A percentile compares a stretch with the other conserved stretches of the same genome.
phyloP scores from a whole-genome alignment of 2,888 invertebrate genomes.

The Dicycla oo region DNA sequence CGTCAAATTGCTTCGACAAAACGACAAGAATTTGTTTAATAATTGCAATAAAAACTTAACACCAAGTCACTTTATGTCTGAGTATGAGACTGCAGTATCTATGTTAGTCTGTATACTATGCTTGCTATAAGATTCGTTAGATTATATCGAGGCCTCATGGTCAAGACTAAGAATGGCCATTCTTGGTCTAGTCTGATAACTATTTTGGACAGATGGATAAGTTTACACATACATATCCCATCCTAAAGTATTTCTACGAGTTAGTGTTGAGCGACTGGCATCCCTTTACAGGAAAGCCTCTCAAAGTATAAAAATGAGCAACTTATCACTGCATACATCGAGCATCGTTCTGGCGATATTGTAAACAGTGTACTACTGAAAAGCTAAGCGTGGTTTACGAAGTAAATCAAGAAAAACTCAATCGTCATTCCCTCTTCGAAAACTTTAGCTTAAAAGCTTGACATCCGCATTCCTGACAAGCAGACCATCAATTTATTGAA shows the following conservation, averaged over 20 bases:
- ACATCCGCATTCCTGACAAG: no score
- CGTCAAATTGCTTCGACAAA: constrained; percentile 72
- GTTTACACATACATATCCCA: background rate
- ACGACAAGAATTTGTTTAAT: constrained; percentile 63
- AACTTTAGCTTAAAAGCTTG: background rate
- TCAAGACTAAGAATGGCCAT: no score
- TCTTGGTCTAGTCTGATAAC: no score
- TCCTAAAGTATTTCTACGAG: background rate
- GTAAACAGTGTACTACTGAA: background rate
- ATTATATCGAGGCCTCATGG: background rate
- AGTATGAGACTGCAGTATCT: constrained; percentile 27
- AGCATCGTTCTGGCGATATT: background rate
- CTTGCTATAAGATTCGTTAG: constrained; percentile 5
- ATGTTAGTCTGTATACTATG: constrained; percentile 11
- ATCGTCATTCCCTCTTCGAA: background rate
- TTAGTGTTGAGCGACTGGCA: background rate
- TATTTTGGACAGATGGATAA: background rate
- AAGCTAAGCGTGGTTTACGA: background rate
- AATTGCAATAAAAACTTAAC: constrained; percentile 47
- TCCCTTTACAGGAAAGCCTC: background rate
- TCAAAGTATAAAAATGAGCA: background rate
- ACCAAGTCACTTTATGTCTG: constrained; percentile 36
- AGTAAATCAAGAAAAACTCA: background rate
- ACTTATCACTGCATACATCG: constrained; percentile 11
- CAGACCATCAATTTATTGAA: background rate